Base-by-base conservation (phyloP, 1,140 invertebrate genomes). In the Drosophila pseudoananassae region DNA sequence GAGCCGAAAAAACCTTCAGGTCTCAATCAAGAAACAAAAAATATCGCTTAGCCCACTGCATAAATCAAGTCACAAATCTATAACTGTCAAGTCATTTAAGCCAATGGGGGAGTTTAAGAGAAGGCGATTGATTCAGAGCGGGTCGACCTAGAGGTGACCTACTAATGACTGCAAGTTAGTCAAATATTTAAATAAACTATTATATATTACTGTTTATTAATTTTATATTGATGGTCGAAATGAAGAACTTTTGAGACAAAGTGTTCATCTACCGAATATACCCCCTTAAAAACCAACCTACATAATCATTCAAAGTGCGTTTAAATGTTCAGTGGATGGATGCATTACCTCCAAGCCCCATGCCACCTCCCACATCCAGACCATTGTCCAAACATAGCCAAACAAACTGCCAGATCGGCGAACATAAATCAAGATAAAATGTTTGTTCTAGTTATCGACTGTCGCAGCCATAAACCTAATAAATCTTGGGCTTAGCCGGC, bases 361-460 rank as follows among this genome's bases (percentile, higher is more conserved):
- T 43, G 20, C 12, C 23, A 12, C 46, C 49, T 43, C 64, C 68
- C 61, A 58, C 49, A 53, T 57, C 10, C 40, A 36, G 68, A 36
- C 58, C 57, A 79, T 88, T 88, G 83, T 89, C 84, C 73, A 84
- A 88, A 88, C 78, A 83, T 88, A 88, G 75, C 71, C 84, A 76
- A 76, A 76, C 73, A 76, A 76, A 76, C 74, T 63, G 55, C 66
- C 64, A 60, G 23, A 55, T 31, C 43, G 68, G 61, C 45, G 46
- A 17, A 25, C 83, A 89, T 88, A 88, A 88, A 88, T 88, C 84
- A 88, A 88, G 78, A 76, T 76, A 60, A 74, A 77, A 70, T 66
- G 51, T 64, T 23, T 77, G 83, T 83, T 88, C 84, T 76, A 88
- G 63, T 83, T 88, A 88, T 43, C 60, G 81, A 77, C 66, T 55